Conservation (phyloP, 2,888 invertebrate species). For the Strigamia maritima region DNA sequence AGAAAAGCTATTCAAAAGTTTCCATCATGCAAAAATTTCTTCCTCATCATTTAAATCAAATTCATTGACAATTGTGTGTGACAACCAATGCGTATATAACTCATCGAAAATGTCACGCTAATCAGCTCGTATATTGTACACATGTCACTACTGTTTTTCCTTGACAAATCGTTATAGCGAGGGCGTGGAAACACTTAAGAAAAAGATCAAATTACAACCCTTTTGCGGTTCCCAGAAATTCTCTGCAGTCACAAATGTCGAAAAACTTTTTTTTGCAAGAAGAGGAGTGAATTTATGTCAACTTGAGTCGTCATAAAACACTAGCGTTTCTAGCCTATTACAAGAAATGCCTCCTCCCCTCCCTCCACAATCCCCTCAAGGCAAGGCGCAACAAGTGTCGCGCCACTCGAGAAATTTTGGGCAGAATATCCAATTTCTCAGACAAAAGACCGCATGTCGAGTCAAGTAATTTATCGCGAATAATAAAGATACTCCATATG, state of each 20-base stretch:
- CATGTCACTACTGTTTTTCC: constrained; percentile 32
- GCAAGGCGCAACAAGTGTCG: constrained; percentile 31
- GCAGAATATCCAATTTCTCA: constrained; percentile 30
- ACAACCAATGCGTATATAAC: constrained; percentile 34
- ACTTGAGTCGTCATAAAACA: constrained; percentile 31
- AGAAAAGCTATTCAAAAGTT: neutral
- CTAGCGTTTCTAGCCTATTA: constrained; percentile 30
- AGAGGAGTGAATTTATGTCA: constrained; percentile 34
- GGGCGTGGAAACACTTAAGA: constrained; percentile 26
- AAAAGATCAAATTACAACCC: constrained; percentile 26
- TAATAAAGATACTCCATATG: constrained; percentile 28
- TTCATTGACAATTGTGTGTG: constrained; percentile 30
- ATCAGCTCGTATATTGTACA: constrained; percentile 28
- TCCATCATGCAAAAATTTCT: neutral
- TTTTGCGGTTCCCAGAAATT: constrained; percentile 29
- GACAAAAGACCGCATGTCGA: constrained; percentile 31
- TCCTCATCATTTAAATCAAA: constrained; percentile 27
- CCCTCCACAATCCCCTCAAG: neutral
- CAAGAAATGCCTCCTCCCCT: neutral
- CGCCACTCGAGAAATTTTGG: constrained; percentile 16
- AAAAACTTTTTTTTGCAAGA: neutral
- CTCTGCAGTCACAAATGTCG: constrained; percentile 22
- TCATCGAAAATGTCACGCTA: constrained; percentile 32
- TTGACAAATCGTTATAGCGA: constrained; percentile 13
- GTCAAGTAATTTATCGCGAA: constrained; percentile 24